Base-by-base conservation (phyloP, 2,113 vertebrate genomes). In the Seriola quinqueradiata region DNA sequence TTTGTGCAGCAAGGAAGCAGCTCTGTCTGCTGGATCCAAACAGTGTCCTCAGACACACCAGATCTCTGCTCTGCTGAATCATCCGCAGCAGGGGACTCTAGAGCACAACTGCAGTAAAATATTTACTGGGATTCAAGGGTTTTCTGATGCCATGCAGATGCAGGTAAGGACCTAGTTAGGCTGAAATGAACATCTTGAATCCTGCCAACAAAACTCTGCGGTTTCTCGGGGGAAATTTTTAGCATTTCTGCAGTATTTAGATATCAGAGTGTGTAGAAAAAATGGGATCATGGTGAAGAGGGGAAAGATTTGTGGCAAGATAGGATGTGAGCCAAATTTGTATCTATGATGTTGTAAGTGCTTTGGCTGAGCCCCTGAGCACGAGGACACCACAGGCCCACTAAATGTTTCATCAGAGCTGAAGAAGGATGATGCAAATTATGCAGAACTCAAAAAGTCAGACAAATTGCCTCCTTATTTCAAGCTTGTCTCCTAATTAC, bases 41-140 rank as follows among this genome's bases (percentile, higher is more conserved):
- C 58, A 46, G 38, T 57, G 64, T 75, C 79, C 46, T 28, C 0
- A 63, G 69, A 68, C 66, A 73, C 66, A 61, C 60, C 8, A 59
- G 3, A 55, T 80, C 73, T 75, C 67, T 57, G 70, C 80, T 83
- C 68, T 89, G 89, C 87, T 91, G 86, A 93, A 87, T 92, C 88
- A 91, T 90, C 82, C 54, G 36, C 81, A 74, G 84, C 66, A 57
- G 69, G 70, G 14, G 79, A 85, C 54, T 74, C 40, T 13, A 57
- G 36, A 77, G 79, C 79, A 81, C 44, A 74, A 75, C 85, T 89
- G 84, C 89, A 84, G 72, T 72, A 44, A 84, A 75, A 83, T 75
- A 77, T 86, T 88, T 76, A 87, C 72, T 58, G 76, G 61, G 28
- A 79, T 70, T 83, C 42, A 58, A 17, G 70, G 57, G 40, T 79